These are phyloP conservation scores for Phyllotreta striolata DNA, from an alignment of 2,888 invertebrate genomes.

Conservation along the genomic window DNA sequence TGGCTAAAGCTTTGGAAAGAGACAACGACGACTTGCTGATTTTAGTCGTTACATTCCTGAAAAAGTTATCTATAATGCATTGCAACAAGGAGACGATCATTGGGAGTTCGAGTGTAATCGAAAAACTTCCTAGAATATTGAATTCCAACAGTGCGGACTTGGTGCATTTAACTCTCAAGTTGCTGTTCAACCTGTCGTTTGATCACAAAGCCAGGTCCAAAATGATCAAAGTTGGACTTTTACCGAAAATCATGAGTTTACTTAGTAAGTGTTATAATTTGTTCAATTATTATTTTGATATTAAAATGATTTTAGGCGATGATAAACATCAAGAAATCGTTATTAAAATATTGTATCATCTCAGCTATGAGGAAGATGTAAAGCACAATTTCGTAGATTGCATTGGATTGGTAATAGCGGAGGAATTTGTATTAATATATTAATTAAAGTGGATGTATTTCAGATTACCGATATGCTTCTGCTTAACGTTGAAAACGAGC, in stretches of 20 bases:
- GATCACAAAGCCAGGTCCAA: slow-evolving; percentile 85
- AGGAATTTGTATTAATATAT: slow-evolving; percentile 14
- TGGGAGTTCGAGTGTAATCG: slow-evolving; percentile 74
- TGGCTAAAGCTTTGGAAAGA: slow-evolving; percentile 88
- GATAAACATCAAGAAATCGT: slow-evolving; percentile 80
- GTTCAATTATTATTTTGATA: slow-evolving; percentile 10
- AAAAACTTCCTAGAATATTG: slow-evolving; percentile 83
- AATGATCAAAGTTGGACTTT: slow-evolving; percentile 88
- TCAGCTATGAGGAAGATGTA: slow-evolving; percentile 94
- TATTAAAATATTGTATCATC: slow-evolving; percentile 87
- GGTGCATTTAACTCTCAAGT: slow-evolving; percentile 83
- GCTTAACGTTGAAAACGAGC: slow-evolving; percentile 72
- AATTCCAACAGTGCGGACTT: slow-evolving; percentile 70
- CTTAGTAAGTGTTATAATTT: slow-evolving; percentile 69
- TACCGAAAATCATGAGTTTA: slow-evolving; percentile 89
- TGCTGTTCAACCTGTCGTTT: slow-evolving; percentile 96
- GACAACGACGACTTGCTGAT: slow-evolving; percentile 90
- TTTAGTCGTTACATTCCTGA: slow-evolving; percentile 90
- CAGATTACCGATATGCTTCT: slow-evolving; percentile 81
- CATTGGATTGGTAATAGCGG: slow-evolving; percentile 75
- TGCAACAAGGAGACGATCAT: slow-evolving; percentile 96
- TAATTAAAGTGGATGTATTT: slow-evolving; percentile 42
- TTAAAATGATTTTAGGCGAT: slow-evolving; percentile 66
- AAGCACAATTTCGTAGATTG: slow-evolving; percentile 95
- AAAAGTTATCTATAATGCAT: slow-evolving; percentile 92